phyloP scores from a whole-genome alignment of 2,888 invertebrate species.

The Sepiola atlantica region DNA sequence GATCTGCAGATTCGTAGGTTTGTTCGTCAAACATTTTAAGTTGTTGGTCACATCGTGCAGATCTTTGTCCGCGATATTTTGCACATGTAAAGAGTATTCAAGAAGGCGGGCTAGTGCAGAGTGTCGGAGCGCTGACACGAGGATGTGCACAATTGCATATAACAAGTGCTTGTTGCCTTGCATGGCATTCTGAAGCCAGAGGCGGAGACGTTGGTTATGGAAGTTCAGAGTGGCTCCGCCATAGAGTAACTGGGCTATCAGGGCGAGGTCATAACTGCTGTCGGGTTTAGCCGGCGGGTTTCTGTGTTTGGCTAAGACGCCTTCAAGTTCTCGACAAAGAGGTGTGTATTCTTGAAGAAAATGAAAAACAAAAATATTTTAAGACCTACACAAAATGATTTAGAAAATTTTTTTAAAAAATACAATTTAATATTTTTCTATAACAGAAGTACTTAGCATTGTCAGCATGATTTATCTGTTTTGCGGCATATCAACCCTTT shows the following conservation, averaged over 20 bases:
- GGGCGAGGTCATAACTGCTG: not conserved
- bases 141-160: not conserved
- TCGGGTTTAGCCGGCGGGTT: not conserved
- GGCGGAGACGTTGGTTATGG: not conserved
- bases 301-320: slow-evolving; percentile 15
- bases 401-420: no score
- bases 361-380: not conserved
- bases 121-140: not conserved
- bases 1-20: not conserved
- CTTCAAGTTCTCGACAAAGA: not conserved
- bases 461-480: no score
- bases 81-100: not conserved
- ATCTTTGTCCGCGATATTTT: not conserved
- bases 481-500: no score
- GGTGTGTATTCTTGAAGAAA: not conserved
- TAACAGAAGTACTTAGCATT: no score
- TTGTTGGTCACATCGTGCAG: not conserved
- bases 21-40: not conserved
- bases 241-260: not conserved
- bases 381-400: not conserved
- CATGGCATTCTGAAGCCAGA: not conserved
- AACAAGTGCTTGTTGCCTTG: not conserved
- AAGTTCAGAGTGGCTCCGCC: not conserved
- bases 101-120: not conserved
- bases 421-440: no score